Evolutionary conservation across 2,113 vertebrate genomes (phyloP), one percentile per base, ranked within the genome.

Genomic region (Cheilinus undulatus): DNA sequence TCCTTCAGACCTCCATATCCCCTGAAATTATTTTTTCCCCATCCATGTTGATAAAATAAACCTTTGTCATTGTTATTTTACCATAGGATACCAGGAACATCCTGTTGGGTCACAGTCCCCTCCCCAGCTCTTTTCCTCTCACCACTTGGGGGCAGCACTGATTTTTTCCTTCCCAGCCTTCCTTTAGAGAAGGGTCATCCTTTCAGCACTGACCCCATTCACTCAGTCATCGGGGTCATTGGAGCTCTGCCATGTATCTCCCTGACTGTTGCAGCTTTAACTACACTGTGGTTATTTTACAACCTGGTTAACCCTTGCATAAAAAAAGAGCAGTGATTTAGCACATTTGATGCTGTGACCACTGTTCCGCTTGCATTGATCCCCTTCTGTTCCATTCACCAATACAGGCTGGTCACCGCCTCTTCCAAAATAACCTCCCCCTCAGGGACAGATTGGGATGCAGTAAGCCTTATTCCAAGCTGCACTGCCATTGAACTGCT

Each of bases 101-200:
- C 2, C 32, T 34, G 32, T 10, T 34, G 32, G 1, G 32, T 7
- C 5, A 42, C 19, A 38, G 2, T 38, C 36, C 56, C 32, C 52
- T 61, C 69, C 61, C 48, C 50, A 57, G 1, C 17, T 23, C 20
- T 43, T 49, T 14, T 40, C 13, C 59, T 30, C 12, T 82, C 57
- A 62, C 89, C 88, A 89, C 89, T 78, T 50, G 89, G 75, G 75
- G 89, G 89, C 80, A 67, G 71, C 59, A 76, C 59, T 62, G 76
- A 73, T 76, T 71, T 73, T 58, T 36, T 71, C 62, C 36, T 59
- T 43, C 15, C 15, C n/a, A 59, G 23, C 40, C 60, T 43, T 69
- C 59, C 28, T 68, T 27, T 20, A 51, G 46, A 73, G 36, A 52
- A 40, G 69, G 36, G 56, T 85, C 73, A 73, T 51, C 36, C 9